These are phyloP conservation scores for Trichogramma evanescens DNA, from an alignment of 2,888 invertebrate genomes.

Conservation along the genomic window DNA sequence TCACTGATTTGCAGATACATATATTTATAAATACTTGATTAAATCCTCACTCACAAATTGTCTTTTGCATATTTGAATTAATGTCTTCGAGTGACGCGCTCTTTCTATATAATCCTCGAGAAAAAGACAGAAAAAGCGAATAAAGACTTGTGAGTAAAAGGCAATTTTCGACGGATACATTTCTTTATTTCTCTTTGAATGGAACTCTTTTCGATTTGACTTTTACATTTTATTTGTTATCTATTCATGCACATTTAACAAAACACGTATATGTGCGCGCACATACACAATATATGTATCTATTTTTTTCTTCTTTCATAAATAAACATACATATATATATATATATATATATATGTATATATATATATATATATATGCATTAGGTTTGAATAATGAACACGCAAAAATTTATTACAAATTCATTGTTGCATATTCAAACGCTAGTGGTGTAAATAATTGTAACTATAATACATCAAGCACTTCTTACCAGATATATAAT, in stretches of 20 bases:
- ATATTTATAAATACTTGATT: too few species aligned
- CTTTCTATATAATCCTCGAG: not conserved
- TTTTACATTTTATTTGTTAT: slow-evolving; percentile 21
- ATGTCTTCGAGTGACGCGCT: too few species aligned
- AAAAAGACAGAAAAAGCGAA: slow-evolving; percentile 20
- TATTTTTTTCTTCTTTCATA: slow-evolving; percentile 26
- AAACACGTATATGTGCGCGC: slow-evolving; percentile 26
- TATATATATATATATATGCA: slow-evolving; percentile 21
- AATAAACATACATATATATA: slow-evolving; percentile 19
- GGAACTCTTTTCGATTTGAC: slow-evolving; percentile 3
- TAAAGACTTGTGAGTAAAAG: slow-evolving; percentile 13
- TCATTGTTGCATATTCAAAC: slow-evolving; percentile 17
- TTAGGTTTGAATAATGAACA: slow-evolving; percentile 4
- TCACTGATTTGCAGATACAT: slow-evolving; percentile 19
- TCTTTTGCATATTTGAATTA: too few species aligned
- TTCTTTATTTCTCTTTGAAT: slow-evolving; percentile 1
- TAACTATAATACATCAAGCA: slow-evolving; percentile 1
- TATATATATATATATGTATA: slow-evolving; percentile 25
- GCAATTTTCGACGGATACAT: slow-evolving; percentile 18
- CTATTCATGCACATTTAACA: slow-evolving; percentile 31
- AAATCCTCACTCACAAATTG: too few species aligned
- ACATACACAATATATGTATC: slow-evolving; percentile 22
- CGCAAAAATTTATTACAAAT: slow-evolving; percentile 19
- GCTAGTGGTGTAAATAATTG: slow-evolving; percentile 2
- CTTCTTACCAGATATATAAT: not conserved